These are phyloP conservation scores for Drosophila kanekoi DNA, from an alignment of 2,888 invertebrate species.

Conservation along the genomic window DNA sequence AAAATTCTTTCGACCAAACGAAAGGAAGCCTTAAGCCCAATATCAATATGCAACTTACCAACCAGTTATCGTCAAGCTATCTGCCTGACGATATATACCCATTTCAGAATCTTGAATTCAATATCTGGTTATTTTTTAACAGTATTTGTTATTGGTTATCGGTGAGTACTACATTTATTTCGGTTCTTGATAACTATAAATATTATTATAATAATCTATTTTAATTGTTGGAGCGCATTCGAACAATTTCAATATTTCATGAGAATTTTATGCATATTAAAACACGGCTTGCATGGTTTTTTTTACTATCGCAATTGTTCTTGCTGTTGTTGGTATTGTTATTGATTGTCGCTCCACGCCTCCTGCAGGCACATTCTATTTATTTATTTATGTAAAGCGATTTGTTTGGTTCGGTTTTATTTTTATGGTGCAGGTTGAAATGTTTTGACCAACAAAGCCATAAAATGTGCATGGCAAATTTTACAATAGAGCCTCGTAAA, in stretches of 20 bases:
- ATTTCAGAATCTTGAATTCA: no score
- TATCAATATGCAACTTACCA: no score
- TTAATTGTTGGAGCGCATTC: conserved; percentile 32
- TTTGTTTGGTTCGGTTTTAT: conserved; percentile 43
- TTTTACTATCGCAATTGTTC: conserved; percentile 25
- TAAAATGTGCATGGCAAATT: conserved; percentile 65
- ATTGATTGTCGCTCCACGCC: conserved; percentile 3
- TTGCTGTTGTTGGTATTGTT: conserved; percentile 15
- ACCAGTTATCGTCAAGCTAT: no score
- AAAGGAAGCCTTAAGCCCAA: no score
- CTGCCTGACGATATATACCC: no score
- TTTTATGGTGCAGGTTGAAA: conserved; percentile 56
- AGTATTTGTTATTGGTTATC: conserved; percentile 7
- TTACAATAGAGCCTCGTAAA: conserved; percentile 69
- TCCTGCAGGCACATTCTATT: conserved; percentile 28
- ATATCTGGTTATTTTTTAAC: neutral
- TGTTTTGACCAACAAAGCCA: conserved; percentile 57
- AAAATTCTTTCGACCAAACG: no score
- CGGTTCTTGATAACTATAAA: conserved; percentile 30
- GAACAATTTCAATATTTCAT: conserved; percentile 49
- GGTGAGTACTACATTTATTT: neutral
- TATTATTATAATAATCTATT: conserved; percentile 39
- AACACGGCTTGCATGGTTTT: conserved; percentile 34
- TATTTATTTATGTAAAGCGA: conserved; percentile 59
- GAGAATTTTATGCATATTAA: conserved; percentile 47